Evolutionary conservation across 2,888 invertebrate species (phyloP).

Genomic region (Trachelus troglodyta): DNA sequence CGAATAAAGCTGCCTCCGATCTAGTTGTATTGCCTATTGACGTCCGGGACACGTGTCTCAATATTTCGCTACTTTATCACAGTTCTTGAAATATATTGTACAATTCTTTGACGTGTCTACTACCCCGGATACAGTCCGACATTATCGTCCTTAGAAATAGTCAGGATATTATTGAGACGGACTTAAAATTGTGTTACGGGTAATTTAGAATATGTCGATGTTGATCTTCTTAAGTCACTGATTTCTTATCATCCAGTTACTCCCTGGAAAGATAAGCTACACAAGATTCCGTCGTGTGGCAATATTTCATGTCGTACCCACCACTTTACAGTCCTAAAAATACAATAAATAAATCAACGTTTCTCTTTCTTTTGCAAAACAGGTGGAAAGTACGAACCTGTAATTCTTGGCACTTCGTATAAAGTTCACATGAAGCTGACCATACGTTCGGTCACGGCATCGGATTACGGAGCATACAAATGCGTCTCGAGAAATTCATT

Average conservation of each 20-base stretch:
- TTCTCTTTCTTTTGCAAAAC: slow-evolving; percentile 26
- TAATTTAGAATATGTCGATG: neutral
- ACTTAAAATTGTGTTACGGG: neutral
- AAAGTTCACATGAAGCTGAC: slow-evolving; percentile 69
- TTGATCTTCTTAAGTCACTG: neutral
- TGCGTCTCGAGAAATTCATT: slow-evolving; percentile 70
- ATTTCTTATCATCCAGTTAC: neutral
- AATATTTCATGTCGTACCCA: neutral
- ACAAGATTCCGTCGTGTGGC: neutral
- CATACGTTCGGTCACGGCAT: slow-evolving; percentile 65
- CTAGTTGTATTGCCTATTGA: neutral
- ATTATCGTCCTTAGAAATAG: neutral
- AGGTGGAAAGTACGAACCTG: slow-evolving; percentile 67
- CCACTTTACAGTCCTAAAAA: neutral
- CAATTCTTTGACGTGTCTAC: neutral
- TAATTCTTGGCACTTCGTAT: slow-evolving; percentile 67
- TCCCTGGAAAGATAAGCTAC: neutral
- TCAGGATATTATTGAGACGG: neutral
- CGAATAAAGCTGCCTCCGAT: neutral
- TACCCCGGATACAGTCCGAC: neutral
- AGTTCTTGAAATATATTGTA: neutral
- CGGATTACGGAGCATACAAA: slow-evolving; percentile 68
- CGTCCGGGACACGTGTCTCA: neutral
- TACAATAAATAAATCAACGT: slow-evolving; percentile 2
- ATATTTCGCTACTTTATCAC: neutral